Conservation (phyloP, 2,113 vertebrate species). For the Cavia porcellus region DNA sequence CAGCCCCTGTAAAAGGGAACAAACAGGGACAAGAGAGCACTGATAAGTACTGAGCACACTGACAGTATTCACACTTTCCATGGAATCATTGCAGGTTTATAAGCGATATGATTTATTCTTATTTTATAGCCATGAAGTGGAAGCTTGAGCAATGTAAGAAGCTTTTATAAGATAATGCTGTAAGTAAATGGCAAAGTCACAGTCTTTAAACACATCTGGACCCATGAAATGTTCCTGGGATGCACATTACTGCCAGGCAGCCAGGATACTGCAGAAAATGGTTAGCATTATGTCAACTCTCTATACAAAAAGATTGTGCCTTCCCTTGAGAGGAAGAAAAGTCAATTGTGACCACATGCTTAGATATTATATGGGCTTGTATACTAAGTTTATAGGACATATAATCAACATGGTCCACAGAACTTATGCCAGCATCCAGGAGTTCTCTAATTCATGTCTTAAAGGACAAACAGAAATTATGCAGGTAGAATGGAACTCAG, state of each 20-base stretch:
- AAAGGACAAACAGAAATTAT: neutral
- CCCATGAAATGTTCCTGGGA: neutral
- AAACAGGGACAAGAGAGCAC: neutral
- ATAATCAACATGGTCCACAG: neutral
- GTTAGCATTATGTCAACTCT: accelerated
- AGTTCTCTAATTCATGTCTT: neutral
- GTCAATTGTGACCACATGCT: neutral
- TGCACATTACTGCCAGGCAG: neutral
- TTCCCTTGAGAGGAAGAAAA: neutral
- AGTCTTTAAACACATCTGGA: neutral
- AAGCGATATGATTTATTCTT: neutral
- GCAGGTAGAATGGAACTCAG: neutral
- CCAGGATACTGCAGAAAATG: neutral
- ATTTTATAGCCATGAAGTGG: neutral
- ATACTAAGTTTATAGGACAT: neutral
- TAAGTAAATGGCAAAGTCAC: neutral
- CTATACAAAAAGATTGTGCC: neutral
- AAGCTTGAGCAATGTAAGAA: neutral
- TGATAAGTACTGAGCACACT: neutral
- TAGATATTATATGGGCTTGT: neutral
- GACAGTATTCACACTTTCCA: neutral
- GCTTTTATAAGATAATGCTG: neutral
- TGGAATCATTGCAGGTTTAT: neutral
- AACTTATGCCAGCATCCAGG: neutral
- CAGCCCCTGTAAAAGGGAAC: too few relatives aligned